A percentile compares a stretch with the other conserved stretches of the same genome.
Conservation (phyloP, 2,888 invertebrate genomes). For the Acrobasis repandana region DNA sequence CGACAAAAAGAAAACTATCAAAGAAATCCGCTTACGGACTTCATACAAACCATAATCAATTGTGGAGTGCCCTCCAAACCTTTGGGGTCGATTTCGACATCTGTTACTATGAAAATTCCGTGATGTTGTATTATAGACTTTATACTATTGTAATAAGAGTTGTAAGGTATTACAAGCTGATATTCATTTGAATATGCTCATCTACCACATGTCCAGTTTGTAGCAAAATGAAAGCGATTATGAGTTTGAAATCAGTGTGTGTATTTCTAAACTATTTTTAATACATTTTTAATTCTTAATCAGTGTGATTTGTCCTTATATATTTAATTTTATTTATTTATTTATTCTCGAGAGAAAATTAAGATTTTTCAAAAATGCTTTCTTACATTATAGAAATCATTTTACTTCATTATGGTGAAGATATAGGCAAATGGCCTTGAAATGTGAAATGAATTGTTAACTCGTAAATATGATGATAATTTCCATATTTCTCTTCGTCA, state of each 20-base stretch:
- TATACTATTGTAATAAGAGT: conserved; percentile 5
- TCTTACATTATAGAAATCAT: no score
- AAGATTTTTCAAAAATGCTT: no score
- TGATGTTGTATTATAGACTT: background rate
- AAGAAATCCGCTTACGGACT: conserved; percentile 73
- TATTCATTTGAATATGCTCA: conserved; percentile 15
- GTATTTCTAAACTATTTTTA: no score
- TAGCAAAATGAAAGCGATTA: conserved; percentile 9
- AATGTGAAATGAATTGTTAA: no score
- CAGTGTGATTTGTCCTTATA: no score
- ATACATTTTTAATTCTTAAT: no score
- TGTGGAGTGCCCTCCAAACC: conserved; percentile 70
- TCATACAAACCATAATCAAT: conserved; percentile 70
- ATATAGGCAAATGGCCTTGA: no score
- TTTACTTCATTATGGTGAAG: no score
- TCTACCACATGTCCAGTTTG: conserved; percentile 22
- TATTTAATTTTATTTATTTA: no score
- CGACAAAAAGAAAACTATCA: conserved; percentile 62
- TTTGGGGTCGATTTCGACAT: conserved; percentile 70
- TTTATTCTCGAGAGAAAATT: no score
- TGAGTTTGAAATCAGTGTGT: background rate
- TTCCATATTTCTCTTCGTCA: no score
- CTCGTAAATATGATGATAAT: no score
- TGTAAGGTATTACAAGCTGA: background rate
- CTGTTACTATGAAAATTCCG: conserved; percentile 56